Base-by-base conservation (phyloP, 2,113 vertebrate genomes). In the Cromileptes altivelis region DNA sequence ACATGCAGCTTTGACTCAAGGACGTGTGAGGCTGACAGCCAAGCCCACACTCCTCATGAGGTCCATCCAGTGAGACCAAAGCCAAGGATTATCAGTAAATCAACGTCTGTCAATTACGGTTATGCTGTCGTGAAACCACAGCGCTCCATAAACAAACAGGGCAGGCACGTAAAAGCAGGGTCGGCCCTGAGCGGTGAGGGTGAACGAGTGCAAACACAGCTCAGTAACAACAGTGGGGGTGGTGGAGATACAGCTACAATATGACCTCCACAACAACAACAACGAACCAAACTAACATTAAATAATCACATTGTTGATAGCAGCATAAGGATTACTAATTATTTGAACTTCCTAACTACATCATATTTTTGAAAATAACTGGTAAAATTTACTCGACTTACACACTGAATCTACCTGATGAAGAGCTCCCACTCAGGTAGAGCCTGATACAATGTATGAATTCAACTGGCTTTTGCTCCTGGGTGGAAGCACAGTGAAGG, bases 31-130 rank as follows among this genome's bases (percentile, higher is more conserved):
- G 83, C 82, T 86, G 64, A 78, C 79, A 76, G 79, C 88, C 88
- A 85, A 53, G 55, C 75, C 52, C 56, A 52, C 56, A 47, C 57
- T 79, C 82, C 78, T 65, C n/a, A 40, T 33, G 68, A 80, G 86
- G 85, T 72, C 65, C 78, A 82, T 45, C 42, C 57, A 82, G 67
- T 60, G 75, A 67, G 49, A 76, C 72, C 84, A 70, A 72, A 94
- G 89, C 85, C 84, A 89, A 88, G 78, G 85, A 91, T 91, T 78
- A 86, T 82, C 86, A 75, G 75, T 88, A 90, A 91, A 92, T 90
- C 90, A 90, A 85, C 68, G 15, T 80, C 78, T 86, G 74, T 86
- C 89, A 88, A 70, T 91, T 90, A 75, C 10, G 4, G 18, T 75
- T 49, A 82, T 52, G 80, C 65, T 80, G 65, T 64, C 9, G 18